Percentiles rank a stretch among this genome's conserved stretches.
These are phyloP conservation scores for Drosophila flavopinicola DNA, from an alignment of 2,888 invertebrate genomes.

Conservation along the genomic window DNA sequence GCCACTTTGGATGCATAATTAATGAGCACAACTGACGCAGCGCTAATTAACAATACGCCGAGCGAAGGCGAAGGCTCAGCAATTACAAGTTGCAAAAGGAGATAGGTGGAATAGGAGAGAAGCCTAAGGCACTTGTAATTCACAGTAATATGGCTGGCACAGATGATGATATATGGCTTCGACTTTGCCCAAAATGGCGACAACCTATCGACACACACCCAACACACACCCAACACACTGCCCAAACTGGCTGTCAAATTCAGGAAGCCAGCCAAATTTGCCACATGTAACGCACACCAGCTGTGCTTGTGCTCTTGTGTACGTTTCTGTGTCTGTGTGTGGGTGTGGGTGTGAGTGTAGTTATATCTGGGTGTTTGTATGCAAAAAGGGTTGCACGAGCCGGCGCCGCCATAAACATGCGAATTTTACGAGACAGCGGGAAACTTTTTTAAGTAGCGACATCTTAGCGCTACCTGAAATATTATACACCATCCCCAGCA, in stretches of 20 bases:
- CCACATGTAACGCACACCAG: slow-evolving; percentile 56
- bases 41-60: slow-evolving; percentile 62
- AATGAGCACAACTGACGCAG: slow-evolving; percentile 44
- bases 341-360: slow-evolving; percentile 1
- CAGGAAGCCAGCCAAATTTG: slow-evolving; percentile 59
- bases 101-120: neutral
- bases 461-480: slow-evolving; percentile 56
- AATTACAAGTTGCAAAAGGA: slow-evolving; percentile 45
- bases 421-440: slow-evolving; percentile 63
- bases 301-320: neutral
- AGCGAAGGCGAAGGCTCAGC: slow-evolving; percentile 14
- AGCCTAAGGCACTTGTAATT: slow-evolving; percentile 28
- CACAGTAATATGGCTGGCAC: slow-evolving; percentile 25
- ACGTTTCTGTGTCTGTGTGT: neutral
- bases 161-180: slow-evolving; percentile 55
- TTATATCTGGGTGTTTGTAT: slow-evolving; percentile 7
- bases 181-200: slow-evolving; percentile 38
- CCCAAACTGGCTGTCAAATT: slow-evolving; percentile 45
- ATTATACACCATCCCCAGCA: slow-evolving; percentile 45
- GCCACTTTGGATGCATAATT: slow-evolving; percentile 53
- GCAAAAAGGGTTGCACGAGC: slow-evolving; percentile 48
- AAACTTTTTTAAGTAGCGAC: slow-evolving; percentile 71
- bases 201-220: slow-evolving; percentile 27
- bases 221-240: slow-evolving; percentile 3
- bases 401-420: slow-evolving; percentile 61